Percentiles rank a stretch among this genome's conserved stretches.
Evolutionary conservation across 2,113 vertebrate species (phyloP).

Genomic region (Theristicus caerulescens): DNA sequence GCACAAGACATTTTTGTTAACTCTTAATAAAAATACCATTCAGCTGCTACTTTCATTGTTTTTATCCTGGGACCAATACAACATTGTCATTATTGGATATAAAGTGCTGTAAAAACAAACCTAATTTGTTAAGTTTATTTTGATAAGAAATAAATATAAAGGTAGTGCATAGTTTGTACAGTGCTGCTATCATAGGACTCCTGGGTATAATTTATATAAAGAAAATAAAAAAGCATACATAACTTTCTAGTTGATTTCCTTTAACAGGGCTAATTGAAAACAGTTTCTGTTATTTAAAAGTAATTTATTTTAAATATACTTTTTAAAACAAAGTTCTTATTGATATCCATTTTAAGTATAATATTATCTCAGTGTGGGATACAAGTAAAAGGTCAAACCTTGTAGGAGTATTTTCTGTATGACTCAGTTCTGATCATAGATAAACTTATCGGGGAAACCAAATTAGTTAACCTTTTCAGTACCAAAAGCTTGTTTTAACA

Average conservation of each 20-base stretch:
- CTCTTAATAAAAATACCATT: slow-evolving; percentile 69
- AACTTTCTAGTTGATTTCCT: slow-evolving; percentile 69
- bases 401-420: slow-evolving; percentile 79
- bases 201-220: slow-evolving; percentile 72
- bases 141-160: slow-evolving; percentile 75
- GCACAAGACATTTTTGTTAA: slow-evolving; percentile 66
- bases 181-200: slow-evolving; percentile 63
- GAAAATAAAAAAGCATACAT: slow-evolving; percentile 70
- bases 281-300: slow-evolving; percentile 77
- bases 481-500: slow-evolving; percentile 47
- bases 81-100: slow-evolving; percentile 66
- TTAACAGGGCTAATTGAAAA: slow-evolving; percentile 74
- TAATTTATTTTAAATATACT: slow-evolving; percentile 75
- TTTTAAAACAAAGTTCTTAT: slow-evolving; percentile 77
- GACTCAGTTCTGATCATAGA: slow-evolving; percentile 80
- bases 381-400: slow-evolving; percentile 81
- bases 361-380: slow-evolving; percentile 78
- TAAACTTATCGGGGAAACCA: slow-evolving; percentile 76
- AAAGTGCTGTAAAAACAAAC: slow-evolving; percentile 72
- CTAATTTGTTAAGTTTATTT: slow-evolving; percentile 73
- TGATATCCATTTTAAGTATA: slow-evolving; percentile 74
- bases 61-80: slow-evolving; percentile 66
- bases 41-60: slow-evolving; percentile 66
- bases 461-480: slow-evolving; percentile 76
- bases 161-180: slow-evolving; percentile 66